These are phyloP conservation scores for Agrotis ipsilon DNA, from an alignment of 2,888 invertebrate species.

Conservation along the genomic window DNA sequence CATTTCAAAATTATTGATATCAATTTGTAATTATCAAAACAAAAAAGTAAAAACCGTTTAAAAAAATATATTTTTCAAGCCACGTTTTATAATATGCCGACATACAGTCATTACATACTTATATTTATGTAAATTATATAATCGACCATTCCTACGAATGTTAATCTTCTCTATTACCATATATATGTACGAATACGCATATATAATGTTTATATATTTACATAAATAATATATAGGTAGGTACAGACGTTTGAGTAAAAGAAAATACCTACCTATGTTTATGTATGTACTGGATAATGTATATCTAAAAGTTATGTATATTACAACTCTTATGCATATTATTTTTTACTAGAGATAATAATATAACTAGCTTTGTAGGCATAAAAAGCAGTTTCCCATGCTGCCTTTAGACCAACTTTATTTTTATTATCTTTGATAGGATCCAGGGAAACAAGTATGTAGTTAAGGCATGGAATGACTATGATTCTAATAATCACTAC, in stretches of 20 bases:
- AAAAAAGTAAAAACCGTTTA: constrained; percentile 22
- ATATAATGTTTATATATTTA: constrained; percentile 40
- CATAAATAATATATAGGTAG: constrained; percentile 32
- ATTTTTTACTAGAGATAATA: background rate
- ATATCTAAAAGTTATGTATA: background rate
- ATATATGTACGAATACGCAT: constrained; percentile 39
- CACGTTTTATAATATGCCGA: constrained; percentile 25
- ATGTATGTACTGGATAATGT: constrained; percentile 4
- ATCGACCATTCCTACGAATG: constrained; percentile 51
- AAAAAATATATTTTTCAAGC: constrained; percentile 29
- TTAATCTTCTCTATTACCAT: constrained; percentile 38
- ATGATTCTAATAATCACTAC: no score
- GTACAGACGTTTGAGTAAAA: constrained; percentile 13
- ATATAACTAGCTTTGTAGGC: background rate
- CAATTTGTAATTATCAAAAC: constrained; percentile 10
- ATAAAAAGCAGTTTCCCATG: background rate
- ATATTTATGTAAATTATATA: constrained; percentile 52
- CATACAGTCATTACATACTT: background rate
- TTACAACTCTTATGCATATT: background rate
- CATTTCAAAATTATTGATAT: constrained; percentile 8
- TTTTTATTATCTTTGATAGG: no score
- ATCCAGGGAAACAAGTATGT: no score
- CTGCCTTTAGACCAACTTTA: background rate
- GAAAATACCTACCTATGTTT: constrained; percentile 11
- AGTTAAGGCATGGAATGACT: no score